Percentiles rank a stretch among this genome's conserved stretches.
These are phyloP conservation scores for Altica lythri DNA, from an alignment of 2,888 invertebrate genomes.

Conservation along the genomic window DNA sequence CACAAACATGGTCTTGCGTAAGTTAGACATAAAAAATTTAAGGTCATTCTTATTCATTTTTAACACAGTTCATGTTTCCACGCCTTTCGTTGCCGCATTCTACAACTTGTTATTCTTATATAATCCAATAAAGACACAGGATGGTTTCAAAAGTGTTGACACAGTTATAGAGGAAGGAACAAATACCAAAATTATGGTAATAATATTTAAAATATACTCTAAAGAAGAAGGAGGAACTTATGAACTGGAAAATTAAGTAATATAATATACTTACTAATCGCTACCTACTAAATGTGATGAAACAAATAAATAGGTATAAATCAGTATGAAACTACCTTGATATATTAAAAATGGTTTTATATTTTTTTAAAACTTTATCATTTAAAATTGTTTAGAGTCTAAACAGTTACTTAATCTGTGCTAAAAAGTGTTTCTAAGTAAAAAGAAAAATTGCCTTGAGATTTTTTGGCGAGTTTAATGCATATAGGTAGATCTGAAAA, in stretches of 20 bases:
- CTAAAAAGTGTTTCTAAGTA: too few relatives aligned
- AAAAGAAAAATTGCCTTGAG: too few relatives aligned
- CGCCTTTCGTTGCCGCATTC: conserved; percentile 14
- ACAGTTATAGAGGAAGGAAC: neutral
- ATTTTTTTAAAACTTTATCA: too few relatives aligned
- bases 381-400: too few relatives aligned
- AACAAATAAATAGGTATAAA: neutral
- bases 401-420: too few relatives aligned
- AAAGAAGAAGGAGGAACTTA: too few relatives aligned
- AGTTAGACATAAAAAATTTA: conserved; percentile 1
- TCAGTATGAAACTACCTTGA: neutral
- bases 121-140: conserved; percentile 7
- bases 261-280: neutral
- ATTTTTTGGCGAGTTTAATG: too few relatives aligned
- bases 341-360: too few relatives aligned
- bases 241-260: neutral
- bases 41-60: conserved; percentile 8
- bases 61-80: neutral
- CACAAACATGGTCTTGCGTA: neutral
- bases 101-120: conserved; percentile 1
- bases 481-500: too few relatives aligned
- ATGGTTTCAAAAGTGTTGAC: neutral
- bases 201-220: conserved; percentile 6
- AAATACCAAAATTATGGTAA: neutral
- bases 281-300: conserved; percentile 5